These are phyloP conservation scores for Burhinus oedicnemus DNA, from an alignment of 2,113 vertebrate species.

Conservation along the genomic window DNA sequence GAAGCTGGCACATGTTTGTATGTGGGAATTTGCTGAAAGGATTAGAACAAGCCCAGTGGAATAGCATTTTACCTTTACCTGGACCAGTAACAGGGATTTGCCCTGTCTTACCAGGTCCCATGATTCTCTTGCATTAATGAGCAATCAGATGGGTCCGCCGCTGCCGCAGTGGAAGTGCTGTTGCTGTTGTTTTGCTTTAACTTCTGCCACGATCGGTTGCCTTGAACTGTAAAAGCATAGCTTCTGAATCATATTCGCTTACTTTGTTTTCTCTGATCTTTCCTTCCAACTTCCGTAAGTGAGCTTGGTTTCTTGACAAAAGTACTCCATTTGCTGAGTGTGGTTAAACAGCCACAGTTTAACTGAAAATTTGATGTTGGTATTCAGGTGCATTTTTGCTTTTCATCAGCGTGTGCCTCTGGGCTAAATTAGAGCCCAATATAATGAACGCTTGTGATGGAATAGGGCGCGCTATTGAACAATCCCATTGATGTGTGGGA, in stretches of 20 bases:
- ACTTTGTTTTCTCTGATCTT: neutral
- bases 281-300: neutral
- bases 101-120: neutral
- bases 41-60: neutral
- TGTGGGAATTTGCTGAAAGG: neutral
- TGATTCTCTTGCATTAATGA: neutral
- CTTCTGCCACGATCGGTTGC: fast-evolving
- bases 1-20: neutral
- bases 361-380: neutral
- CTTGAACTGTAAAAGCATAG: neutral
- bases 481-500: neutral
- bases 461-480: neutral
- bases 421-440: neutral
- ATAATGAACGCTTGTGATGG: neutral
- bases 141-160: neutral
- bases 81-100: neutral
- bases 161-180: neutral
- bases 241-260: neutral
- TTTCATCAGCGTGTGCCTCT: neutral
- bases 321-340: neutral
- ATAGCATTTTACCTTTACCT: neutral
- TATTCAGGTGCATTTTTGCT: neutral
- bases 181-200: neutral
- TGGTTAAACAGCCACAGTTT: neutral
- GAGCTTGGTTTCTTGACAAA: neutral